A percentile compares a stretch with the other conserved stretches of the same genome.
These are phyloP conservation scores for Carlito syrichta DNA, from an alignment of 2,113 vertebrate genomes.

Conservation along the genomic window DNA sequence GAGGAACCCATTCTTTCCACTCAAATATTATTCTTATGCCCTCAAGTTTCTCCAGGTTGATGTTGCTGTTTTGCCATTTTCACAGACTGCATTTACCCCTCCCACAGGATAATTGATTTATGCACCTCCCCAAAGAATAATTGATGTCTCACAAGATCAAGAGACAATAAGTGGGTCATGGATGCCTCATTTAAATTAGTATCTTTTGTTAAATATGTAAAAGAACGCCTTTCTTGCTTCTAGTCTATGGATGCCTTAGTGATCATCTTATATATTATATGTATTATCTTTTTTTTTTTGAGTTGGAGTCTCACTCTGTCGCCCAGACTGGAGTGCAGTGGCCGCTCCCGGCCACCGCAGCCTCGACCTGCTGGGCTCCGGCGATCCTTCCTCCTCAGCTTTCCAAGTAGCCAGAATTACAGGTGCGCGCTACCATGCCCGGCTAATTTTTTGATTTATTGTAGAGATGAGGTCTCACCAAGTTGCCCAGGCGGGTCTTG, in stretches of 20 bases:
- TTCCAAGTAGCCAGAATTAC: too few relatives aligned
- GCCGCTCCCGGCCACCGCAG: too few relatives aligned
- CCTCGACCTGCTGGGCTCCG: too few relatives aligned
- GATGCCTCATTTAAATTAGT: not conserved
- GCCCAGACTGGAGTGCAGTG: too few relatives aligned
- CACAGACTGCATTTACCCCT: rapidly evolving
- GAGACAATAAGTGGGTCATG: not conserved
- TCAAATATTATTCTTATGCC: rapidly evolving
- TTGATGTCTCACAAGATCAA: not conserved
- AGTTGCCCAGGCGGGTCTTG: too few relatives aligned
- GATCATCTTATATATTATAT: not conserved
- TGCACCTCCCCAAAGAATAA: not conserved
- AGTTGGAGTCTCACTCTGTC: too few relatives aligned
- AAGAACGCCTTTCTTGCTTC: not conserved
- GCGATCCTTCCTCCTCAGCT: too few relatives aligned
- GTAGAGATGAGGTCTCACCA: too few relatives aligned
- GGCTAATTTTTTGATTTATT: too few relatives aligned
- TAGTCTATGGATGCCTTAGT: not conserved
- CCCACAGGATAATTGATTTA: rapidly evolving
- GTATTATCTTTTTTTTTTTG: not conserved
- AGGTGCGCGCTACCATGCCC: too few relatives aligned
- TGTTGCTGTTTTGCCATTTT: rapidly evolving
- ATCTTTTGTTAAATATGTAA: not conserved
- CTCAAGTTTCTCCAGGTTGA: rapidly evolving
- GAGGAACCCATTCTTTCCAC: rapidly evolving